Evolutionary conservation across 1,140 invertebrate genomes (phyloP).

Genomic region (Sipha flava): DNA sequence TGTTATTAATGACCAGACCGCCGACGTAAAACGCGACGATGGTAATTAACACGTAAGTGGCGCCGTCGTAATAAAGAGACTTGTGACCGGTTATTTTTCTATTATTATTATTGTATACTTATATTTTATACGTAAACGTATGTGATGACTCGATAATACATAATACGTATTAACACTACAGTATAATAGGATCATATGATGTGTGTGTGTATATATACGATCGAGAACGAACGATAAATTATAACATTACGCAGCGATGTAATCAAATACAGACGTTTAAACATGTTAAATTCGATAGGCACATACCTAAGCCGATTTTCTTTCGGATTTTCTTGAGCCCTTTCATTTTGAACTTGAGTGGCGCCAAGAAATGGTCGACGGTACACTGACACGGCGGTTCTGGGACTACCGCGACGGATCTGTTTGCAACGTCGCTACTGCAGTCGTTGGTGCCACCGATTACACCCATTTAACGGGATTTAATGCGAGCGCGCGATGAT

Average conservation of each 20-base stretch:
- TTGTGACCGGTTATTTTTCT: too few species aligned
- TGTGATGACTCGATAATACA: too few species aligned
- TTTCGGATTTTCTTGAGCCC: constrained; percentile 51
- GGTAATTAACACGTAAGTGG: neutral
- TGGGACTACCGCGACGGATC: neutral
- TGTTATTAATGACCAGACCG: neutral
- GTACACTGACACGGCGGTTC: constrained; percentile 29
- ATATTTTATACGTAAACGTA: too few species aligned
- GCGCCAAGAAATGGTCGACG: constrained; percentile 45
- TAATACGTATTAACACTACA: too few species aligned
- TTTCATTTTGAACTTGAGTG: constrained; percentile 50
- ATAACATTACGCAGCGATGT: too few species aligned
- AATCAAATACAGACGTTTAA: neutral
- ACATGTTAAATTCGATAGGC: neutral
- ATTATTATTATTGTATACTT: too few species aligned
- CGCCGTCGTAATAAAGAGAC: neutral
- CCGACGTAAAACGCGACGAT: neutral
- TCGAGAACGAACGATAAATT: too few species aligned
- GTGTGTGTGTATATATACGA: too few species aligned
- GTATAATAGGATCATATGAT: too few species aligned
- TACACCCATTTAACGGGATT: constrained; percentile 25
- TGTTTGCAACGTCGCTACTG: neutral
- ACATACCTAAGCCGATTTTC: constrained; percentile 51
- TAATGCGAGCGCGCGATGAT: neutral
- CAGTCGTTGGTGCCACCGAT: neutral